Base-by-base conservation (phyloP, 2,888 invertebrate species). In the Morpho helenor region DNA sequence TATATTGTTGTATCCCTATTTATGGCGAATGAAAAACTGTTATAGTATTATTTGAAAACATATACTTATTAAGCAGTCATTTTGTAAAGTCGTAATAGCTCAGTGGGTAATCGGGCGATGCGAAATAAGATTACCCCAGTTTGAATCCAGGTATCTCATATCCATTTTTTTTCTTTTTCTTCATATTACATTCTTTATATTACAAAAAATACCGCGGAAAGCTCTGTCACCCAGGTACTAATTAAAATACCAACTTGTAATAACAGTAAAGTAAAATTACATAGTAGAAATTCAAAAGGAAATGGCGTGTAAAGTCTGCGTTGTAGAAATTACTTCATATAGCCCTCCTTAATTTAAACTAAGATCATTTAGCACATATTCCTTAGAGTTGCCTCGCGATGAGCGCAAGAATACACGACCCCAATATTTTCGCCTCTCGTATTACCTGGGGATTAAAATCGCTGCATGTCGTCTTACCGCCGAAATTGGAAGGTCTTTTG, bases 351-450 rank as follows among this genome's bases (percentile, higher is more conserved):
- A 61, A 61, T 55, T 61, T 53, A 49, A 56, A 58, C 56, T 52
- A 42, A 58, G 42, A 49, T 10, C 52, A 43, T 61, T 52, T 49
- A 56, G 55, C 47, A 45, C 56, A 40, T 44, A 42, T 50, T 47
- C 51, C 10, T 51, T 45, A 43, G 49, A 61, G 46, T 23, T 47
- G 44, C 55, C 45, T 52, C 22, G 44, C 40, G 43, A 56, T 57
- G 60, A 58, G 52, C 54, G 49, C 58, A 51, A 54, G 45, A 59
- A 49, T 31, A 49, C 49, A 61, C 51, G 56, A 56, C 49, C 50
- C 46, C 49, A 45, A 58, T 56, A 61, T 58, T 48, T 61, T 60
- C 51, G 46, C 50, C 51, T 43, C 47, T 53, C 49, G 58, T 61
- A 58, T 44, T 43, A 62, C 60, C 55, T 55, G 40, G 31, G 52